Evolutionary conservation across 2,113 vertebrate genomes (phyloP).

Genomic region (Trichechus manatus): DNA sequence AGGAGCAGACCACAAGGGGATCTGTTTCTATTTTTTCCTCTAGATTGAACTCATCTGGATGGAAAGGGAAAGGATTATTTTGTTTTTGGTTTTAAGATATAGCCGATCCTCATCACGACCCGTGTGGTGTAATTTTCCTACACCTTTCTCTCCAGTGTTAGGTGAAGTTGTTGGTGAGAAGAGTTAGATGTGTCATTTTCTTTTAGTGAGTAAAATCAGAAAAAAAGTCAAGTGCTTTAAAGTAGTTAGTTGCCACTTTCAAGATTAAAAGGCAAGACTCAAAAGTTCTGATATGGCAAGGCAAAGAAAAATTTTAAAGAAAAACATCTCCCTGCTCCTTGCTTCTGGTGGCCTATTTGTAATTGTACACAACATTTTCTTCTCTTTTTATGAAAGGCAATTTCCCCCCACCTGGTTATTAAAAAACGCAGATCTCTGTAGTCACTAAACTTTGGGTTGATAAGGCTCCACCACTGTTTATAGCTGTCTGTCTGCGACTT

Average conservation of each 20-base stretch:
- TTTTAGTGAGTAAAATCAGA: not conserved
- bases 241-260: not conserved
- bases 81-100: not conserved
- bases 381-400: not conserved
- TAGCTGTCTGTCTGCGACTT: not conserved
- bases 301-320: not conserved
- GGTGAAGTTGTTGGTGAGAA: not conserved
- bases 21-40: slow-evolving; percentile 76
- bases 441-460: not conserved
- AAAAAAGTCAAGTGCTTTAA: not conserved
- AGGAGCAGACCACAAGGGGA: not conserved
- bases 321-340: not conserved
- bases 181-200: slow-evolving; percentile 4
- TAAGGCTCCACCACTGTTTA: not conserved
- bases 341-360: not conserved
- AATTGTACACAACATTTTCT: not conserved
- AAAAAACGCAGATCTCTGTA: not conserved
- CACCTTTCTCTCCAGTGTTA: not conserved
- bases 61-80: slow-evolving; percentile 26
- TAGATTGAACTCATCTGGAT: slow-evolving; percentile 65
- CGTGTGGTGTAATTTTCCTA: slow-evolving; percentile 20
- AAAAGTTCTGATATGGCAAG: slow-evolving; percentile 47
- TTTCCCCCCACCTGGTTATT: not conserved
- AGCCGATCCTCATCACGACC: not conserved
- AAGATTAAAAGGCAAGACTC: not conserved